Evolutionary conservation across 1,140 invertebrate species (phyloP).

Genomic region (Orussus abietinus): DNA sequence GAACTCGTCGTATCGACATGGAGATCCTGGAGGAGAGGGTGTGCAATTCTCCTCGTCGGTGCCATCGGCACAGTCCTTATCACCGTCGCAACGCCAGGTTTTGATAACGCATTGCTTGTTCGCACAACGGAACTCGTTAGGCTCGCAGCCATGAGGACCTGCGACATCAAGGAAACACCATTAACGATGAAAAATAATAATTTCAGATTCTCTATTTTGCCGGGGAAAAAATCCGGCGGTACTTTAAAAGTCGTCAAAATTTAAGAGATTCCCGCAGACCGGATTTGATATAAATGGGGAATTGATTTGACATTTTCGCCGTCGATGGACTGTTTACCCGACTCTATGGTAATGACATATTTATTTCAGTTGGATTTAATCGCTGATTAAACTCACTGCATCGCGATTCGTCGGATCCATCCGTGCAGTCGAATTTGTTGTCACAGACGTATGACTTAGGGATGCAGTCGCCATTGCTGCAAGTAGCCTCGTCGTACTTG

Average conservation of each 20-base stretch:
- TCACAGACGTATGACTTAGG: conserved; percentile 77
- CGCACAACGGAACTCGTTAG: conserved; percentile 86
- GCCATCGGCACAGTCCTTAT: conserved; percentile 91
- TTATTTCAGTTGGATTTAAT: no score
- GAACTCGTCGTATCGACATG: conserved; percentile 79
- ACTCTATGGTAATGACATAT: no score
- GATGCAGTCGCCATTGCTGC: conserved; percentile 89
- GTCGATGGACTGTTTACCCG: no score
- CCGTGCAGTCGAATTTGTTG: conserved; percentile 74
- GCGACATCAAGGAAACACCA: conserved; percentile 2
- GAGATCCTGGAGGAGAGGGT: conserved; percentile 57
- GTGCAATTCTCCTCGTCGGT: conserved; percentile 73
- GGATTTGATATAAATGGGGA: no score
- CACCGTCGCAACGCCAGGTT: conserved; percentile 87
- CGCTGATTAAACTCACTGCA: conserved; percentile 78
- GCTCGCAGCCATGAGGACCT: conserved; percentile 74
- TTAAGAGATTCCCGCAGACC: no score
- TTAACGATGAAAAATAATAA: conserved; percentile 4
- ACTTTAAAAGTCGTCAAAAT: no score
- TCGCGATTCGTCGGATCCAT: conserved; percentile 84
- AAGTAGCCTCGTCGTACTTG: conserved; percentile 77
- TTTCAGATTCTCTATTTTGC: no score
- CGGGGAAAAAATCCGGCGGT: no score
- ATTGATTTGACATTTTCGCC: no score
- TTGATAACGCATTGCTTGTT: conserved; percentile 89